Conservation (phyloP, 2,113 vertebrate genomes). For the Oostethus manadensis region DNA sequence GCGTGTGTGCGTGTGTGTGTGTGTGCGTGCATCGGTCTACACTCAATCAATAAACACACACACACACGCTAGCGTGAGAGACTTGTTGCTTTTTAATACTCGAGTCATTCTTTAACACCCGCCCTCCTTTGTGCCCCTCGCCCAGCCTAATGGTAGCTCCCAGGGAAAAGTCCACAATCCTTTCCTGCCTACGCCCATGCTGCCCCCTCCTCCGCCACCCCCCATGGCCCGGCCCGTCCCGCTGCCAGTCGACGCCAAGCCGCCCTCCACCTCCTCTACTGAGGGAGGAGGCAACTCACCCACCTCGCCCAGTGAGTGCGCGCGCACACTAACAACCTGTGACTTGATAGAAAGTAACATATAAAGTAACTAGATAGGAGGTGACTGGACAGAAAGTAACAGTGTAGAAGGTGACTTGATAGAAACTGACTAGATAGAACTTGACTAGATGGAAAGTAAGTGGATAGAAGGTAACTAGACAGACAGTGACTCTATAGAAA, state of each 20-base stretch:
- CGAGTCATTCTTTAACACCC: background rate
- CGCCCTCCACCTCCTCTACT: constrained; percentile 86
- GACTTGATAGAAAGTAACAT: too few species aligned
- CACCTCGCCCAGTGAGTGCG: constrained; percentile 94
- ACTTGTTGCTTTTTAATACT: background rate
- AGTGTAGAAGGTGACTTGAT: too few species aligned
- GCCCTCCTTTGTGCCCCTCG: background rate
- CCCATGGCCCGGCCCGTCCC: constrained; percentile 98
- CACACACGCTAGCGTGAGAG: constrained; percentile 2
- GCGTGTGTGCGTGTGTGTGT: constrained; percentile 21
- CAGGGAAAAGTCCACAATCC: constrained; percentile 99
- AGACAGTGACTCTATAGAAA: too few species aligned
- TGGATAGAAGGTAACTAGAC: too few species aligned
- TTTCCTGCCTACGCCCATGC: constrained; percentile 97
- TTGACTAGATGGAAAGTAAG: too few species aligned
- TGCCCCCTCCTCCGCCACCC: constrained; percentile 94
- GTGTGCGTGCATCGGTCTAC: constrained; percentile 86
- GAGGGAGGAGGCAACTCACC: constrained; percentile 93
- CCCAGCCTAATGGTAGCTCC: constrained; percentile 94
- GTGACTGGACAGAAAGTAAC: too few species aligned
- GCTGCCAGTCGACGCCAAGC: constrained; percentile 96
- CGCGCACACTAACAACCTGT: constrained; percentile 19
- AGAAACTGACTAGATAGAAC: too few species aligned
- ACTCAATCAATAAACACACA: constrained; percentile 75
- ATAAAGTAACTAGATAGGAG: too few species aligned